Percentiles rank a stretch among this genome's conserved stretches.
phyloP scores from a whole-genome alignment of 2,888 invertebrate genomes.

The Pristionchus maxplancki region DNA sequence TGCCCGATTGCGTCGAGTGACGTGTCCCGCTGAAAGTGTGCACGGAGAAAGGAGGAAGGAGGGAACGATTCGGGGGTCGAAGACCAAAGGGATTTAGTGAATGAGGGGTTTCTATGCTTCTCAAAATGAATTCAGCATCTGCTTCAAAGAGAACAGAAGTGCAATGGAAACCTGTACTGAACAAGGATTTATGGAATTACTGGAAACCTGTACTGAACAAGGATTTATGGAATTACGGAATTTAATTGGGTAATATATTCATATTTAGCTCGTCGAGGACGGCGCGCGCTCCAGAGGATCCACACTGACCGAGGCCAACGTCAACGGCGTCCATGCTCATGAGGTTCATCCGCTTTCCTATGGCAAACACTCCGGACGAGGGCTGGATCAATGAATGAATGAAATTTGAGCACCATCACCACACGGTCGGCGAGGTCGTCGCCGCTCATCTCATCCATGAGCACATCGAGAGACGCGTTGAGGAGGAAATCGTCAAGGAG shows the following conservation, averaged over 20 bases:
- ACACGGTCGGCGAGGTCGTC: background rate
- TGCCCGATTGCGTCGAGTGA: constrained; percentile 24
- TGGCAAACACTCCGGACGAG: too few relatives aligned
- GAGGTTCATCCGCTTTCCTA: background rate
- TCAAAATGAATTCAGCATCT: too few relatives aligned
- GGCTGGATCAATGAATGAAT: background rate
- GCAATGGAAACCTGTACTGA: background rate
- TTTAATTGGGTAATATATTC: background rate
- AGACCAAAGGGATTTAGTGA: background rate
- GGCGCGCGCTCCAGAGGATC: constrained; percentile 45
- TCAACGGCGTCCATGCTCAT: background rate
- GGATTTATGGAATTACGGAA: background rate
- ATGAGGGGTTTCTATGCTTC: too few relatives aligned
- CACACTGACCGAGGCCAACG: constrained; percentile 48
- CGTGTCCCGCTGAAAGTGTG: background rate
- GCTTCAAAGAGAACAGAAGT: background rate
- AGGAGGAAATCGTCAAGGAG: constrained; percentile 25
- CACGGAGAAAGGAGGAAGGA: background rate
- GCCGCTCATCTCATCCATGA: constrained; percentile 17
- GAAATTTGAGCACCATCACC: background rate
- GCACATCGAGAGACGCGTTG: constrained; percentile 21
- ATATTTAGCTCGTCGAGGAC: constrained; percentile 43
- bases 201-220: too few relatives aligned
- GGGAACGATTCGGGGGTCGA: background rate
- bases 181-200: too few relatives aligned